Evolutionary conservation across 92 coral and sea anemone genomes (phyloP).

Genomic region (Micromussa lordhowensis): DNA sequence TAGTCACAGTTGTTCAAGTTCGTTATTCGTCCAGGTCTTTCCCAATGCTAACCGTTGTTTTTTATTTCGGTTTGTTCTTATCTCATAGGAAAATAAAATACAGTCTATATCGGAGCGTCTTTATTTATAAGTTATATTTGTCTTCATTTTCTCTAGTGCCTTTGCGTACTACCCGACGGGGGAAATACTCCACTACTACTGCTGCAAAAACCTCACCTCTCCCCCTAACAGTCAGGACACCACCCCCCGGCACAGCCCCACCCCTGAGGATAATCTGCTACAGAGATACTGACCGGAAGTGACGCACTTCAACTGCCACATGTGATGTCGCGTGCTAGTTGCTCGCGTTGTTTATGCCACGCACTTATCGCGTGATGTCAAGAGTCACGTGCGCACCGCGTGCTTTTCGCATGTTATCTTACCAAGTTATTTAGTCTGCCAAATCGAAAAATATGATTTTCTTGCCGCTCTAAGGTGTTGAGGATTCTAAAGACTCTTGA

Average conservation of each 20-base stretch:
- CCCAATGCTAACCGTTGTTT: background rate
- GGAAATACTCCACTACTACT: slow-evolving; percentile 95
- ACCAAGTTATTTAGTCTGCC: background rate
- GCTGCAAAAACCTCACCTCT: slow-evolving; percentile 81
- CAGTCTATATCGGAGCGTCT: no score
- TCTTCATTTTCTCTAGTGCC: slow-evolving; percentile 73
- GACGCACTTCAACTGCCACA: background rate
- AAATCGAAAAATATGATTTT: background rate
- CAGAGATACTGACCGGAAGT: slow-evolving; percentile 23
- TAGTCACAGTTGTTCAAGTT: background rate
- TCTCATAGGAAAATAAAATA: no score
- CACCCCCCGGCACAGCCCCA: slow-evolving; percentile 62
- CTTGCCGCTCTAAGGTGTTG: background rate
- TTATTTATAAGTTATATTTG: background rate
- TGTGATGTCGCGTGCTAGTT: background rate
- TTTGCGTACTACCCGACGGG: slow-evolving; percentile 96
- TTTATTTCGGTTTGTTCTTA: background rate
- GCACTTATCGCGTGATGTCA: background rate
- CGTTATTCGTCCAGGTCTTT: background rate
- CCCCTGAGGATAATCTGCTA: slow-evolving; percentile 50
- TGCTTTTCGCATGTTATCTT: background rate
- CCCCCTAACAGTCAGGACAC: slow-evolving; percentile 55
- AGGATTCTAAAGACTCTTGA: background rate
- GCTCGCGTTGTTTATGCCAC: background rate
- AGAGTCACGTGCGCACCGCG: background rate